Evolutionary conservation across 2,113 vertebrate species (phyloP).

Genomic region (western clawed frog (Xenopus tropicalis)): DNA sequence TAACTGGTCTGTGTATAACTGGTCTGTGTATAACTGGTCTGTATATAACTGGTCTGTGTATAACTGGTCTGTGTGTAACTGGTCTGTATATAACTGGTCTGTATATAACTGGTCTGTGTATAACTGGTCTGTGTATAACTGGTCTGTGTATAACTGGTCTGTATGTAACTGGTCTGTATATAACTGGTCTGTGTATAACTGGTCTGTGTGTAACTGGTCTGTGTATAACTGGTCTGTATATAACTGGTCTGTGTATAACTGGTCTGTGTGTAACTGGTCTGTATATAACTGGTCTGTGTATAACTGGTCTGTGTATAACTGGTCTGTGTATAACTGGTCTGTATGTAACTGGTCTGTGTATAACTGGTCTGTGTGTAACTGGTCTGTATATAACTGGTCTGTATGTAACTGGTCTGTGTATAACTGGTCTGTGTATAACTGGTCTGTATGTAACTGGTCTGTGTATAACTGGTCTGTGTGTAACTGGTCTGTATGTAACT

Average conservation of each 20-base stretch:
- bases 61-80: too few relatives aligned
- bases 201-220: constrained; percentile 5
- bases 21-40: constrained; percentile 30
- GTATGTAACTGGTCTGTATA: constrained; percentile 35
- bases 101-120: background rate
- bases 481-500: too few relatives aligned
- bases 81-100: too few relatives aligned
- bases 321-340: too few relatives aligned
- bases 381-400: too few relatives aligned
- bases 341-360: background rate
- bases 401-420: background rate
- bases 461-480: constrained; percentile 32
- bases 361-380: too few relatives aligned
- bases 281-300: background rate
- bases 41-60: background rate
- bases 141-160: background rate
- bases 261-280: constrained; percentile 24
- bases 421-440: constrained; percentile 40
- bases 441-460: background rate
- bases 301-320: constrained; percentile 40
- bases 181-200: background rate
- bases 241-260: background rate
- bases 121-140: constrained; percentile 40
- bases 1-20: background rate
- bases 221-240: constrained; percentile 4